Conservation (phyloP, 2,888 invertebrate species). For the Epiblema foenella region DNA sequence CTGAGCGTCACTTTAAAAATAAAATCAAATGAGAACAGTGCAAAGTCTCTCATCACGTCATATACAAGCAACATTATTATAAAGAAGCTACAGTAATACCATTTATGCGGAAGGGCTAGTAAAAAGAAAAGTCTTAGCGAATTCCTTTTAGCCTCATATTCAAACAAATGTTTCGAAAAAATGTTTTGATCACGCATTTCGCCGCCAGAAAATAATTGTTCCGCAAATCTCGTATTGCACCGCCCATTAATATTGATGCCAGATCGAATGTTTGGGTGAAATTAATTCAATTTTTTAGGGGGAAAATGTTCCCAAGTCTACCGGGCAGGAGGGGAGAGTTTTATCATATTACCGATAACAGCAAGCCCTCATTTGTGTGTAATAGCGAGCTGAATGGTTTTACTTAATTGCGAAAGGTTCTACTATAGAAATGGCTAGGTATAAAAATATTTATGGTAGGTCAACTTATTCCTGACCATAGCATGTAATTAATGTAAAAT, state of each 20-base stretch:
- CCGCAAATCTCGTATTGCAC: slow-evolving; percentile 55
- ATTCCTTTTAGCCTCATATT: neutral
- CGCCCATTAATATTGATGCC: slow-evolving; percentile 69
- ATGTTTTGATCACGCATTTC: slow-evolving; percentile 39
- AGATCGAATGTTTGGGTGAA: slow-evolving; percentile 72
- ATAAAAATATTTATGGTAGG: too few species aligned
- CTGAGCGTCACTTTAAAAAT: too few species aligned
- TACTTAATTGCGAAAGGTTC: slow-evolving; percentile 60
- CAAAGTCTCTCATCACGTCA: too few species aligned
- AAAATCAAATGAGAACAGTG: too few species aligned
- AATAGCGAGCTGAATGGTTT: slow-evolving; percentile 69
- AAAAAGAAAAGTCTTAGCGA: neutral
- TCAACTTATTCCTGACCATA: too few species aligned
- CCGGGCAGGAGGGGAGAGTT: slow-evolving; percentile 59
- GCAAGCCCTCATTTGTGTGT: slow-evolving; percentile 67
- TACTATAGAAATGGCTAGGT: too few species aligned
- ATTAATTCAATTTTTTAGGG: slow-evolving; percentile 78
- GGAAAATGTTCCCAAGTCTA: slow-evolving; percentile 62
- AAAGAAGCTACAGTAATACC: too few species aligned
- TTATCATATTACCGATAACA: slow-evolving; percentile 80
- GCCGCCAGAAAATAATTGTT: slow-evolving; percentile 52
- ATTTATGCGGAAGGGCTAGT: too few species aligned
- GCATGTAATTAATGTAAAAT: too few species aligned
- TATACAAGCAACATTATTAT: too few species aligned
- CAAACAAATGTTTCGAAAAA: slow-evolving; percentile 1